Percentiles rank a stretch among this genome's conserved stretches.
Evolutionary conservation across 2,797 vertebrate species (phyloP).

Genomic region (Thunnus albacares): DNA sequence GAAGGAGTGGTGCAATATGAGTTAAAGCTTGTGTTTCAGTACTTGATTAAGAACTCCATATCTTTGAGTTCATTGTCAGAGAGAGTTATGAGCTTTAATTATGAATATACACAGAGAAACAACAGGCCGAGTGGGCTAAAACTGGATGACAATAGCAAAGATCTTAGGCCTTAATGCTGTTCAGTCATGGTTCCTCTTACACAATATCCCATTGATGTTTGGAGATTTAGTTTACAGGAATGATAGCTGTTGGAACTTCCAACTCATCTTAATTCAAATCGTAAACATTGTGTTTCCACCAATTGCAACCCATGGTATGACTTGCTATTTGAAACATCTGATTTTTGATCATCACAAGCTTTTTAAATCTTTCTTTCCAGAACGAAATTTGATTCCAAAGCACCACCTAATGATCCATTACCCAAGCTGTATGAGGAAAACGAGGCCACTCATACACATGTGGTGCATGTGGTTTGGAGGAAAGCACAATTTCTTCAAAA

Average conservation of each 20-base stretch:
- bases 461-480: slow-evolving; percentile 46
- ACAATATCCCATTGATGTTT: slow-evolving; percentile 15
- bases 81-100: not conserved
- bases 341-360: slow-evolving; percentile 13
- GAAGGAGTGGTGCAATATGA: slow-evolving; percentile 20
- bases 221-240: not conserved
- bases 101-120: not conserved
- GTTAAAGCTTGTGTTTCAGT: slow-evolving; percentile 34
- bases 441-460: slow-evolving; percentile 44
- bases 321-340: slow-evolving; percentile 22
- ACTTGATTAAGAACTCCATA: not conserved
- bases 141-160: not conserved
- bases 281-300: slow-evolving; percentile 24
- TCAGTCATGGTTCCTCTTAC: slow-evolving; percentile 11
- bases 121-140: not conserved
- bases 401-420: slow-evolving; percentile 34
- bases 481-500: slow-evolving; percentile 39
- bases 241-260: slow-evolving; percentile 1
- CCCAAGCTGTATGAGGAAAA: slow-evolving; percentile 42
- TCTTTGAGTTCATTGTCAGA: not conserved
- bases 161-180: slow-evolving; percentile 14
- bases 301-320: slow-evolving; percentile 16
- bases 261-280: slow-evolving; percentile 8
- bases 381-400: slow-evolving; percentile 22
- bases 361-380: slow-evolving; percentile 27